phyloP scores from a whole-genome alignment of 1,140 invertebrate genomes.

The Drosophila saltans region DNA sequence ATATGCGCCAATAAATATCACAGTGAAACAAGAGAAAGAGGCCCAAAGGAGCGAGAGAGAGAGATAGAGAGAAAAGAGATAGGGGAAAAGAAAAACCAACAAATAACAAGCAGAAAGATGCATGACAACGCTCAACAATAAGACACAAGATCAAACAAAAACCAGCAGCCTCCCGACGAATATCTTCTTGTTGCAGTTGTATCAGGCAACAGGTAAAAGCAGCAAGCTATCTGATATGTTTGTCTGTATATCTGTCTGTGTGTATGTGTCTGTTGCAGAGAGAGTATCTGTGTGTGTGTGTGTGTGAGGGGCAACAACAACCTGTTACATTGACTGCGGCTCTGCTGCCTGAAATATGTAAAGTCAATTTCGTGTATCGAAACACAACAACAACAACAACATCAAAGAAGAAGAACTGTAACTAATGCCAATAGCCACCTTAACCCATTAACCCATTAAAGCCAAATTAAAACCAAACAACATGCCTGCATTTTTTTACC shows the following conservation, averaged over 20 bases:
- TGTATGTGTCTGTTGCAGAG: conserved; percentile 15
- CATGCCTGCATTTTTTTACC: neutral
- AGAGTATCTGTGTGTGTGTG: conserved; percentile 27
- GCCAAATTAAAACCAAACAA: conserved; percentile 18
- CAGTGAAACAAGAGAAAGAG: conserved; percentile 50
- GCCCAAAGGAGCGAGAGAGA: conserved; percentile 9
- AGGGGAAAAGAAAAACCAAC: conserved; percentile 42
- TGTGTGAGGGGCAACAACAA: conserved; percentile 46
- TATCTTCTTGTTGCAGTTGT: conserved; percentile 20
- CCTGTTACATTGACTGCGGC: conserved; percentile 64
- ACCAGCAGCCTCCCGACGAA: conserved; percentile 49
- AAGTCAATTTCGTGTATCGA: conserved; percentile 74
- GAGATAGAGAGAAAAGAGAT: conserved; percentile 7
- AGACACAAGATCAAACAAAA: conserved; percentile 65
- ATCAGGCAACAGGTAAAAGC: conserved; percentile 57
- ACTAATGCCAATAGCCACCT: conserved; percentile 62
- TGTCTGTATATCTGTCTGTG: neutral
- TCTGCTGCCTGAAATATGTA: conserved; percentile 70
- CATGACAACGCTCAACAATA: conserved; percentile 65
- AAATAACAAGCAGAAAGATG: conserved; percentile 65
- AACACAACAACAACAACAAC: conserved; percentile 27
- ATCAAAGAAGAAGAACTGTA: conserved; percentile 45
- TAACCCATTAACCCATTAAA: conserved; percentile 58
- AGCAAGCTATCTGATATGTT: conserved; percentile 36
- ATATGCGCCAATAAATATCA: conserved; percentile 80